Percentiles rank a stretch among this genome's conserved stretches.
Evolutionary conservation across 2,888 invertebrate genomes (phyloP).

Genomic region (Antheraea assamensis): DNA sequence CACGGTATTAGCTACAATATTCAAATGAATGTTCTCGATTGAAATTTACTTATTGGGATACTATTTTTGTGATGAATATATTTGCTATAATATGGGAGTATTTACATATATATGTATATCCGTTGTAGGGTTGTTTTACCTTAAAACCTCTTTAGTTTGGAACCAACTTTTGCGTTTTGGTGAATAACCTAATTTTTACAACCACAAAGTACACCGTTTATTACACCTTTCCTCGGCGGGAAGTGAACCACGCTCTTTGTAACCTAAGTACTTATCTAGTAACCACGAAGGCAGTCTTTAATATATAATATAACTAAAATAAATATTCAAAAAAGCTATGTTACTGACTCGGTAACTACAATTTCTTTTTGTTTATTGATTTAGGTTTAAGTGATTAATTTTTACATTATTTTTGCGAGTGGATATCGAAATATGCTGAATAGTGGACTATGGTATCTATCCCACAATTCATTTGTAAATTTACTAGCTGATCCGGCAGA

Average conservation of each 20-base stretch:
- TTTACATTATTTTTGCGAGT: background rate
- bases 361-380: background rate
- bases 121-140: too few species aligned
- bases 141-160: background rate
- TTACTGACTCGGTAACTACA: background rate
- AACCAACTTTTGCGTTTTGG: background rate
- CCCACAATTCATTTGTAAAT: too few species aligned
- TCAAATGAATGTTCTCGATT: background rate
- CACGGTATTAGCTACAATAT: background rate
- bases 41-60: background rate
- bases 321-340: background rate
- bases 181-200: background rate
- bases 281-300: too few species aligned
- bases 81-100: too few species aligned
- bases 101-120: too few species aligned
- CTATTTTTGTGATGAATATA: too few species aligned
- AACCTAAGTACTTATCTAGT: too few species aligned
- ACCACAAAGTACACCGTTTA: background rate
- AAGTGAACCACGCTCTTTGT: background rate
- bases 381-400: background rate
- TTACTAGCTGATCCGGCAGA: too few species aligned
- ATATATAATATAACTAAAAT: background rate
- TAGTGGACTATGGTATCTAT: too few species aligned
- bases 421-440: background rate
- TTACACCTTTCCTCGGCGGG: background rate